phyloP scores from a whole-genome alignment of 2,797 vertebrate species.

The Chanos chanos region DNA sequence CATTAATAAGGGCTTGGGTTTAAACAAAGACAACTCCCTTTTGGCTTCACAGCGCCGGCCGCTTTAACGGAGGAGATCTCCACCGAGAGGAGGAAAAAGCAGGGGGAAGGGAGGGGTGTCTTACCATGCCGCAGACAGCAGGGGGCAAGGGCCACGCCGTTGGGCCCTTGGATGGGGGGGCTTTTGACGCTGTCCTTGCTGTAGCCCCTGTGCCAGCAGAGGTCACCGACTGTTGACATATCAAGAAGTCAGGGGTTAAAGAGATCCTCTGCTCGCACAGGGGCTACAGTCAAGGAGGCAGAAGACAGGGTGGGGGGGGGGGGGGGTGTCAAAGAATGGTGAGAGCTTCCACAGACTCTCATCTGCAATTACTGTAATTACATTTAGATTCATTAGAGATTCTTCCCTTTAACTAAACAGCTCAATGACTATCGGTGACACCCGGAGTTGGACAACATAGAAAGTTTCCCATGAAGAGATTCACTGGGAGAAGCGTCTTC shows the following conservation, averaged over 20 bases:
- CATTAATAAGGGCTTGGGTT: slow-evolving; percentile 50
- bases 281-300: slow-evolving; percentile 51
- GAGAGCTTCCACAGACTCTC: too few species aligned
- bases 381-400: too few species aligned
- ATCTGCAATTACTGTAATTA: too few species aligned
- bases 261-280: slow-evolving; percentile 56
- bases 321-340: too few species aligned
- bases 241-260: slow-evolving; percentile 60
- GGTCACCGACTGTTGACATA: slow-evolving; percentile 62
- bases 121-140: slow-evolving; percentile 58
- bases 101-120: slow-evolving; percentile 26
- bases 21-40: slow-evolving; percentile 52
- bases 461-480: too few species aligned
- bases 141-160: slow-evolving; percentile 54
- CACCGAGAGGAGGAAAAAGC: background rate
- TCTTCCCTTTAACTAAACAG: too few species aligned
- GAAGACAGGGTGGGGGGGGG: slow-evolving; percentile 19
- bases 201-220: slow-evolving; percentile 62
- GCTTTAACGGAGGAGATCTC: slow-evolving; percentile 1
- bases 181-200: slow-evolving; percentile 56
- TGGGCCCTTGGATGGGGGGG: slow-evolving; percentile 48
- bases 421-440: too few species aligned
- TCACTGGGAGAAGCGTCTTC: too few species aligned
- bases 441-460: too few species aligned
- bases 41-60: slow-evolving; percentile 33